Conservation (phyloP, 1,140 invertebrate genomes). For the Drosophila equinoxialis region DNA sequence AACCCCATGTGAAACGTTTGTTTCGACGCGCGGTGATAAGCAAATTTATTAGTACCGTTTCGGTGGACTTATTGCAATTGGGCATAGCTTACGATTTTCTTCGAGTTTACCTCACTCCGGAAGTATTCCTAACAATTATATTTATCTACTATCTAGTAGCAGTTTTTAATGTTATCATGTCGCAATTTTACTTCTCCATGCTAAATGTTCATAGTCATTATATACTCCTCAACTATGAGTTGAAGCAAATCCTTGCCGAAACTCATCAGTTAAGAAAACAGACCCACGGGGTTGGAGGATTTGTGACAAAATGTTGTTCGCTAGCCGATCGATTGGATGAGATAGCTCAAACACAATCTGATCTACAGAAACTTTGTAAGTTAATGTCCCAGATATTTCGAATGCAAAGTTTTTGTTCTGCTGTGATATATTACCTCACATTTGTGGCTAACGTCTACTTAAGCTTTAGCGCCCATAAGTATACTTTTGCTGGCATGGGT, state of each 20-base stretch:
- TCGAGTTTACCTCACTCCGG: not conserved
- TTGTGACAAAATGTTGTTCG: conserved; percentile 30
- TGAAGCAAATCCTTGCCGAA: conserved; percentile 18
- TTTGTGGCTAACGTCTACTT: conserved; percentile 5
- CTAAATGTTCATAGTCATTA: conserved; percentile 19
- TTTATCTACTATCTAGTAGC: not conserved
- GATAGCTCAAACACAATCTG: not conserved
- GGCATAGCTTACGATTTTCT: not conserved
- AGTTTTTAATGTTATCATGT: conserved; percentile 5
- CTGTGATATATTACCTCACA: conserved; percentile 10
- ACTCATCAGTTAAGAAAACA: not conserved
- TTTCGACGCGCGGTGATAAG: conserved; percentile 21
- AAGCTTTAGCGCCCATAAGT: not conserved
- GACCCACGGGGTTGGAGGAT: not conserved
- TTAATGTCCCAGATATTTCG: not conserved
- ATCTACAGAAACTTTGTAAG: not conserved
- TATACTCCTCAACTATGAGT: conserved; percentile 22
- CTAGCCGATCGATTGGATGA: conserved; percentile 29
- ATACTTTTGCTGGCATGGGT: not conserved
- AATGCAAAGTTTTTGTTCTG: conserved; percentile 18
- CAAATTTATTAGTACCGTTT: not conserved
- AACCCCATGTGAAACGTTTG: conserved; percentile 13
- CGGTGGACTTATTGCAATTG: conserved; percentile 17
- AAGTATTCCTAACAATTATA: not conserved
- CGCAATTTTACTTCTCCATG: conserved; percentile 18